A percentile compares a stretch with the other conserved stretches of the same genome.
Evolutionary conservation across 2,797 vertebrate genomes (phyloP).

Genomic region (Leuciscus waleckii): DNA sequence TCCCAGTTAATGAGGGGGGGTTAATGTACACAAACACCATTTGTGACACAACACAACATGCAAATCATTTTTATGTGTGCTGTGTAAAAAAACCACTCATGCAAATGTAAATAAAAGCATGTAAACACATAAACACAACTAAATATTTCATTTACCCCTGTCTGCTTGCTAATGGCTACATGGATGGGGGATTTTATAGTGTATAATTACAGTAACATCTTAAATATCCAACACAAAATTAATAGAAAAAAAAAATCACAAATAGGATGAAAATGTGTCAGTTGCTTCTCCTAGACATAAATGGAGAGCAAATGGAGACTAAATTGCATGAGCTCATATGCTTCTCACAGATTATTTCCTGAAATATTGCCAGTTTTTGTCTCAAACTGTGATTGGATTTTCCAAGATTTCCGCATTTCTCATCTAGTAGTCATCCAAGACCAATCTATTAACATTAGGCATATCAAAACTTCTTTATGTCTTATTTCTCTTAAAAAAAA

Average conservation of each 20-base stretch:
- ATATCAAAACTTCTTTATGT: background rate
- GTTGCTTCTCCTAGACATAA: background rate
- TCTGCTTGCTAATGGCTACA: background rate
- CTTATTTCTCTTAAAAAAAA: background rate
- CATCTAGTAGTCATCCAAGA: background rate
- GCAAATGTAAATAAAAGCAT: conserved; percentile 3
- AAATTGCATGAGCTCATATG: background rate
- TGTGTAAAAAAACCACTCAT: conserved; percentile 2
- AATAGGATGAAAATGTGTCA: background rate
- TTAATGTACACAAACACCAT: conserved; percentile 1
- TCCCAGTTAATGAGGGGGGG: conserved; percentile 27
- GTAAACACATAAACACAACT: conserved; percentile 12
- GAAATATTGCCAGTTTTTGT: background rate
- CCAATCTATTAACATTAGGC: background rate
- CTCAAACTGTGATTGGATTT: background rate
- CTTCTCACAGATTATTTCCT: background rate
- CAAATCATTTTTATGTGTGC: conserved; percentile 24
- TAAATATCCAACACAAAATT: background rate
- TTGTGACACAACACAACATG: conserved; percentile 16
- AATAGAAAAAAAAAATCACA: background rate
- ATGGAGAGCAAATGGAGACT: background rate
- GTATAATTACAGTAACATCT: background rate
- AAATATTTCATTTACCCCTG: background rate
- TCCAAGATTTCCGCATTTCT: background rate
- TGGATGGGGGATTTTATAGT: background rate